Base-by-base conservation (phyloP, 2,113 vertebrate genomes). In the Bubo scandiacus region DNA sequence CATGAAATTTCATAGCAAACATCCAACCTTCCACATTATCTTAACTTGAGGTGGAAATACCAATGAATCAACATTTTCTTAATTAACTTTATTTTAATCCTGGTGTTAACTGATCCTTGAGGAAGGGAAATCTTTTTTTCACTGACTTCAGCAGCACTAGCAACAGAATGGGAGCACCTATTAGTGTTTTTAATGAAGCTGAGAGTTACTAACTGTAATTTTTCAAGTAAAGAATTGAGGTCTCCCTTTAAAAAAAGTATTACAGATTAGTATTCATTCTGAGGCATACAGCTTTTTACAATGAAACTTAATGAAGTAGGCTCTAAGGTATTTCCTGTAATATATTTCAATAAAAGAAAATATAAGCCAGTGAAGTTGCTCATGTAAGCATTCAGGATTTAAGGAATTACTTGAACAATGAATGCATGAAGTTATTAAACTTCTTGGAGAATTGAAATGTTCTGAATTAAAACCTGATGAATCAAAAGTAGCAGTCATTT, bases 321-420 rank as follows among this genome's bases (percentile, higher is more conserved):
- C 55, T 86, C 51, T 32, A 47, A 93, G 29, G 59, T 86, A 86
- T 86, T 97, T 81, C 74, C 88, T 88, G 75, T 51, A 92, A 88
- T 74, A 55, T 29, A 83, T 70, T 93, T 93, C 71, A 94, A 74
- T 88, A 78, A 78, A 92, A 88, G 63, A 81, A 92, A 93, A 65
- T 43, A 78, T 36, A 86, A 96, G 63, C 59, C 65, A 32, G n/a
- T 66, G 27, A 92, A 91, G 73, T 92, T 81, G 78, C 73, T 92
- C 73, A 18, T 55, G 80, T 89, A 88, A 96, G 77, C 87, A 94
- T n/a, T 82, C 43, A 67, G 51, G 81, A 81, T 89, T 94, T 91
- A 82, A 90, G 78, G 73, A 89, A 94, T 95, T 94, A 90, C 63
- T 92, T 61, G 79, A 89, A 89, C 73, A 75, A 67, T 67, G 67